Evolutionary conservation across 2,113 vertebrate genomes (phyloP), one percentile per base, ranked within the genome.

Genomic region (Motacilla alba): DNA sequence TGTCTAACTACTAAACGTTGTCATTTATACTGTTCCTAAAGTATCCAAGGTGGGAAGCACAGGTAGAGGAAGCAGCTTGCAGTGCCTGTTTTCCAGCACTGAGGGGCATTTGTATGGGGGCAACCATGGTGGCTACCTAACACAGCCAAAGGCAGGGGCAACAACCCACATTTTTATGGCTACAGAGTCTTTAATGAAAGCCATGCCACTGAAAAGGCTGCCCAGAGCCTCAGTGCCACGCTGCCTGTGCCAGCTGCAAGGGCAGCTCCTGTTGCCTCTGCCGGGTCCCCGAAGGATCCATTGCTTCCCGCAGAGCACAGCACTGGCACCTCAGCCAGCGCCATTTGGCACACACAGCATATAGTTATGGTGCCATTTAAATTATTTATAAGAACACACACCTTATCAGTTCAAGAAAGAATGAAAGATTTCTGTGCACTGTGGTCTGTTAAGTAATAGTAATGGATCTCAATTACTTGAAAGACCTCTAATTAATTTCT

Each of bases 401-500:
- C 59, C 67, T 91, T 91, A 76, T 91, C 89, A 91, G 93, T 8
- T 80, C 59, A 74, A 74, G 89, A 91, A 91, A 88, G 82, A 95
- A 85, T 69, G 68, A 91, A 93, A 35, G 33, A 90, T 90, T 91
- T 74, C 74, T 80, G 47, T 52, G 46, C 22, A 15, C 78, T 77
- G 55, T 88, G 82, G 67, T 77, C 55, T 77, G 89, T 93, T 95
- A 95, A 96, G 77, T 94, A 87, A 83, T 83, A 95, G 87, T 74
- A 94, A 97, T 90, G 78, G 87, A 83, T 93, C 90, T 85, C 79
- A 89, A 88, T 95, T 94, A 94, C 78, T 88, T 88, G 75, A 94
- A 95, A 91, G 90, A 77, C 82, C 35, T 93, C 39, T 95, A 95
- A 96, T 95, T 93, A 95, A 94, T 95, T 91, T 93, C 78, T 77